Evolutionary conservation across 2,888 invertebrate species (phyloP), one percentile per base, ranked within the genome.

Genomic region (Drosophila niveifrons): DNA sequence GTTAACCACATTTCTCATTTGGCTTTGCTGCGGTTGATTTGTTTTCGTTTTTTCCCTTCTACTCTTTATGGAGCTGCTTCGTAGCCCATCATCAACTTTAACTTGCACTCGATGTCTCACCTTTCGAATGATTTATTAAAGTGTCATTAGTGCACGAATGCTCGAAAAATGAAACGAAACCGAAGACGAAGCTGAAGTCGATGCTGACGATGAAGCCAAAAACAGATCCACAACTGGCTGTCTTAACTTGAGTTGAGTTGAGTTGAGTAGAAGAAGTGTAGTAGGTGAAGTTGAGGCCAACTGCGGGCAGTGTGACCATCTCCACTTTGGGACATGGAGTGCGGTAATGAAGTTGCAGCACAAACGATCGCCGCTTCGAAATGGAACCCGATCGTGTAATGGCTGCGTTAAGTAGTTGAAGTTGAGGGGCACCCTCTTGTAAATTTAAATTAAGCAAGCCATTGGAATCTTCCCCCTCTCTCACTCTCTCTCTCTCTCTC

Each of bases 71-170:
- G 50, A 39, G 64, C 59, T 73, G 82, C 59, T 72, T 75, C 69
- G 66, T 68, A 69, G 69, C 67, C 72, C 82, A 88, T 83, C 83
- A 88, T 67, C 89, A 80, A 80, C 87, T 67, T 82, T 88, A 80
- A 76, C 88, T 89, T 86, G 88, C 90, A 84, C 84, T 82, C 89
- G 74, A 84, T 82, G 90, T 91, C 91, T 90, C 91, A 91, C 91
- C 91, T 91, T 90, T 90, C 90, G 80, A 90, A 90, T 91, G 90
- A 91, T 91, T 91, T 91, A 91, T 91, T 91, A 83, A 89, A 83
- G 89, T 90, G 91, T 91, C 90, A 91, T 91, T 91, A 90, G 90
- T 87, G 85, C 86, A 81, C 90, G 82, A 88, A 80, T 77, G 82
- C 64, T 81, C 72, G 78, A 85, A 75, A 84, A 85, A 89, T 86